These are phyloP conservation scores for Sepioteuthis lessoniana DNA, from an alignment of 2,888 invertebrate species.

Conservation along the genomic window DNA sequence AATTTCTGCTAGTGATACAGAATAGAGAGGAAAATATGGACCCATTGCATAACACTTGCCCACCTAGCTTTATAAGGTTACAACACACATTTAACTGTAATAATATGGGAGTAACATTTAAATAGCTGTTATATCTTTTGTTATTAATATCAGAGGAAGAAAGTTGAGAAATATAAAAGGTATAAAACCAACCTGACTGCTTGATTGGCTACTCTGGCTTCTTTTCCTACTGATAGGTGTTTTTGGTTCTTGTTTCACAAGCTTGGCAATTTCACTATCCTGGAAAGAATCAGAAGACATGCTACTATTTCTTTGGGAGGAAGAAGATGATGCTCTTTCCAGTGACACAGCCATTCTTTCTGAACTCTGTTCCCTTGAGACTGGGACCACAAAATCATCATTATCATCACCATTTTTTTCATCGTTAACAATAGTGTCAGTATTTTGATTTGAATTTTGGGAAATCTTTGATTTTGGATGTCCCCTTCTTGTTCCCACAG, in stretches of 20 bases:
- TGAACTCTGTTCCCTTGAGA: not conserved
- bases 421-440: not conserved
- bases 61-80: too few relatives aligned
- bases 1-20: too few relatives aligned
- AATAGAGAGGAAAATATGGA: too few relatives aligned
- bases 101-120: too few relatives aligned
- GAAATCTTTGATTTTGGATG: slow-evolving; percentile 52
- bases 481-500: slow-evolving; percentile 46
- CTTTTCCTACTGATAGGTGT: not conserved
- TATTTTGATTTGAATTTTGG: slow-evolving; percentile 45
- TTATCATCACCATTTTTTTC: not conserved
- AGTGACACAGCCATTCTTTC: slow-evolving; percentile 42
- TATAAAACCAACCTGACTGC: not conserved
- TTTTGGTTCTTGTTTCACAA: slow-evolving; percentile 50
- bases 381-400: not conserved
- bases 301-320: slow-evolving; percentile 58
- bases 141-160: not conserved
- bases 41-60: too few relatives aligned
- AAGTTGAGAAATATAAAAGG: not conserved
- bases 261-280: not conserved
- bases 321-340: slow-evolving; percentile 55
- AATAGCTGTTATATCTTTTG: not conserved
- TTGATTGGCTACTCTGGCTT: slow-evolving; percentile 8
- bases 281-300: not conserved
- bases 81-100: too few relatives aligned